These are phyloP conservation scores for Manis javanica DNA, from an alignment of 2,797 vertebrate species.

Conservation along the genomic window DNA sequence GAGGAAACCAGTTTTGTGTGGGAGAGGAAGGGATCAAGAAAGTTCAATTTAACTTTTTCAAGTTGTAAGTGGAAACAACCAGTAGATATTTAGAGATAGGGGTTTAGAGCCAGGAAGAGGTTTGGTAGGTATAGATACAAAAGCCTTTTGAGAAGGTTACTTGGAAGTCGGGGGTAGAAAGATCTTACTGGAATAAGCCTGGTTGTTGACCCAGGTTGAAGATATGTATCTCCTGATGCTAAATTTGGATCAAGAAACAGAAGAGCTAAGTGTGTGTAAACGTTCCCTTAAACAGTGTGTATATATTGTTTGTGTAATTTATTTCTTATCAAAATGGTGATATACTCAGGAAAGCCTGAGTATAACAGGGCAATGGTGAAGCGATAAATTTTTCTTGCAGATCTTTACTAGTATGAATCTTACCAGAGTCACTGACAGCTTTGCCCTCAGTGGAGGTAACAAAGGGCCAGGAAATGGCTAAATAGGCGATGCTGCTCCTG, in stretches of 20 bases:
- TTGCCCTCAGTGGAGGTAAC: not conserved
- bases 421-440: not conserved
- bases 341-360: not conserved
- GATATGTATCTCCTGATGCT: not conserved
- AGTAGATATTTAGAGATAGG: not conserved
- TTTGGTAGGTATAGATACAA: not conserved
- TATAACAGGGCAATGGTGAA: not conserved
- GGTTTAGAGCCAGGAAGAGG: not conserved
- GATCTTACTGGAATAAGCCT: not conserved
- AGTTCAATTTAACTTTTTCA: not conserved
- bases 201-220: not conserved
- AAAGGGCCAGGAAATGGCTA: not conserved
- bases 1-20: not conserved
- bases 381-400: not conserved
- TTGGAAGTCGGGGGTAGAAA: not conserved
- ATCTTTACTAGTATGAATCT: not conserved
- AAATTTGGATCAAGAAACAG: slow-evolving; percentile 31
- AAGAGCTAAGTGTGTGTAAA: not conserved
- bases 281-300: not conserved
- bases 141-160: not conserved
- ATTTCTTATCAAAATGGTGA: not conserved
- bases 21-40: not conserved
- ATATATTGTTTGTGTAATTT: not conserved
- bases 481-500: not conserved
- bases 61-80: not conserved